Evolutionary conservation across 2,113 vertebrate genomes (phyloP).

Genomic region (Numida meleagris): DNA sequence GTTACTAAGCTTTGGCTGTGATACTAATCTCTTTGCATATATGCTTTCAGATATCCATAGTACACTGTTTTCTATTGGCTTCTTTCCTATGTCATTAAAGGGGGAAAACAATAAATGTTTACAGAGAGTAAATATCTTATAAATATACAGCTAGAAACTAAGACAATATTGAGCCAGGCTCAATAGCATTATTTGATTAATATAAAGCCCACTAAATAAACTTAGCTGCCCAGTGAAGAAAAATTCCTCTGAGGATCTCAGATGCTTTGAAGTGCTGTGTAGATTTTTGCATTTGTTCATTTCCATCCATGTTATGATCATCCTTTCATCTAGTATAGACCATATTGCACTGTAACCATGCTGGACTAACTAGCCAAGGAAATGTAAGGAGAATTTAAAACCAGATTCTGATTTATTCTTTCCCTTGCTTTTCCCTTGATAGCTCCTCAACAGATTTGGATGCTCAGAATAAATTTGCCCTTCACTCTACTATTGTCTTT

Average conservation of each 20-base stretch:
- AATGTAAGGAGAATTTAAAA: background rate
- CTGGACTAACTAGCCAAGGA: background rate
- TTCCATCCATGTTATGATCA: background rate
- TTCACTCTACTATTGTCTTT: background rate
- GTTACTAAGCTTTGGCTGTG: background rate
- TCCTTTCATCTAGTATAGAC: background rate
- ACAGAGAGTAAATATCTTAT: background rate
- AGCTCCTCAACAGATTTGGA: background rate
- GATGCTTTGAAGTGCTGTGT: background rate
- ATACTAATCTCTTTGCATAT: background rate
- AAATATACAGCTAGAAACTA: background rate
- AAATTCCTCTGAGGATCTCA: background rate
- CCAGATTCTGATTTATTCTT: background rate
- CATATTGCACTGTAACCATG: rapidly evolving
- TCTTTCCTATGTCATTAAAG: background rate
- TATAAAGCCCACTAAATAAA: background rate
- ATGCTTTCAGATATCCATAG: background rate
- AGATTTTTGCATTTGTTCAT: background rate
- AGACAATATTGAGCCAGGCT: background rate
- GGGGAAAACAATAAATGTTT: background rate
- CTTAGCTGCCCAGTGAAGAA: background rate
- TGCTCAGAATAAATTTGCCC: background rate
- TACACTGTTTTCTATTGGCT: background rate
- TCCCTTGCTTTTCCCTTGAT: background rate
- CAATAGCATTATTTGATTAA: background rate